Evolutionary conservation across 2,113 vertebrate species (phyloP).

Genomic region (Mus spicilegus): DNA sequence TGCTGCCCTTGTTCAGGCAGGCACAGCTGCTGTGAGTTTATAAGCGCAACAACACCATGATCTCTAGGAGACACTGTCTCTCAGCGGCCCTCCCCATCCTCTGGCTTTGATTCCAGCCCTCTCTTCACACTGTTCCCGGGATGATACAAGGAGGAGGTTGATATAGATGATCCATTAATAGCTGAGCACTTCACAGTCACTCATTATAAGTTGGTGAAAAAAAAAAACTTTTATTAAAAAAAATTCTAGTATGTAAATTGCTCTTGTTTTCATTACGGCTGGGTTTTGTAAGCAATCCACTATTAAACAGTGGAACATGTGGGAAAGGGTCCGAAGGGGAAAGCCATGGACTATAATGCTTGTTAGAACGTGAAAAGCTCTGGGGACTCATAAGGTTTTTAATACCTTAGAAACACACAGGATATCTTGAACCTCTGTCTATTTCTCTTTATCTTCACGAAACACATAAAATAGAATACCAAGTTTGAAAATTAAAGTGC

Average conservation of each 20-base stretch:
- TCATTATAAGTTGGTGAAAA: conserved; percentile 33
- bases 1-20: neutral
- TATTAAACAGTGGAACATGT: conserved; percentile 25
- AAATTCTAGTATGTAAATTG: conserved; percentile 35
- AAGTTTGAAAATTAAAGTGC: conserved; percentile 5
- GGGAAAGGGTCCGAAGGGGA: neutral
- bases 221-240: neutral
- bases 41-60: rapidly evolving
- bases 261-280: conserved; percentile 37
- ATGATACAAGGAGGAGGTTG: too few relatives aligned
- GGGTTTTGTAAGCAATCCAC: conserved; percentile 45
- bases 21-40: neutral
- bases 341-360: conserved; percentile 18
- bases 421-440: neutral
- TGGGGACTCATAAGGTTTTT: neutral
- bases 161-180: too few relatives aligned
- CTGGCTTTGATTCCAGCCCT: neutral
- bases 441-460: neutral
- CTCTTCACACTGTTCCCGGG: neutral
- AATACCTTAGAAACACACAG: neutral
- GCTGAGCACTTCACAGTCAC: neutral
- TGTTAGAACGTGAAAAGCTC: neutral
- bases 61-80: neutral
- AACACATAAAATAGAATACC: neutral
- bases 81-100: neutral